These are phyloP conservation scores for Acanthosoma haemorrhoidale DNA, from an alignment of 2,888 invertebrate species.

Conservation along the genomic window DNA sequence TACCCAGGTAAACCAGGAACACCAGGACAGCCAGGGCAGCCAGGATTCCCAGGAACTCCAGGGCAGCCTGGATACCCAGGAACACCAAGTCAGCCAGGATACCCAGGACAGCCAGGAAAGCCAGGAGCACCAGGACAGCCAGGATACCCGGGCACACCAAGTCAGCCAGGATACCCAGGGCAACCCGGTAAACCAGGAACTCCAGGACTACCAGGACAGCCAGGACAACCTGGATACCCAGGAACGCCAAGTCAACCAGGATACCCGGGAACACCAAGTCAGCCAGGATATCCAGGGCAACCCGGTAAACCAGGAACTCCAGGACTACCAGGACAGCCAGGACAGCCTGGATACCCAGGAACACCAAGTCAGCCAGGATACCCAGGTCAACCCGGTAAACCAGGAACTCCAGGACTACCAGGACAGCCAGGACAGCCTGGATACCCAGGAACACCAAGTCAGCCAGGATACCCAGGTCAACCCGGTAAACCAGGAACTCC, in stretches of 20 bases:
- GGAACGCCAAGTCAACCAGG: conserved; percentile 39
- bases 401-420: conserved; percentile 45
- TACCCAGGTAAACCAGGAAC: conserved; percentile 41
- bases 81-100: conserved; percentile 36
- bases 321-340: conserved; percentile 45
- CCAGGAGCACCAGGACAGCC: conserved; percentile 34
- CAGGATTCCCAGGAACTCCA: conserved; percentile 50
- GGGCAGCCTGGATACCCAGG: conserved; percentile 35
- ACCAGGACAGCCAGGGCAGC: conserved; percentile 41
- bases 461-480: conserved; percentile 41
- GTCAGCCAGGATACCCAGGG: conserved; percentile 42
- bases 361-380: conserved; percentile 38
- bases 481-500: conserved; percentile 43
- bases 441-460: conserved; percentile 40
- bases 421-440: conserved; percentile 45
- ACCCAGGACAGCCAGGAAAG: conserved; percentile 37
- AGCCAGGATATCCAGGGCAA: conserved; percentile 38
- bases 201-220: conserved; percentile 36
- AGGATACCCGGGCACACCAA: conserved; percentile 40
- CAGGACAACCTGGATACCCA: conserved; percentile 37
- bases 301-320: conserved; percentile 41
- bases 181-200: conserved; percentile 44
- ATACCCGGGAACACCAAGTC: conserved; percentile 22
- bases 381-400: conserved; percentile 43
- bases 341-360: conserved; percentile 30